Evolutionary conservation across 2,888 invertebrate species (phyloP).

Genomic region (Scaeva pyrastri): DNA sequence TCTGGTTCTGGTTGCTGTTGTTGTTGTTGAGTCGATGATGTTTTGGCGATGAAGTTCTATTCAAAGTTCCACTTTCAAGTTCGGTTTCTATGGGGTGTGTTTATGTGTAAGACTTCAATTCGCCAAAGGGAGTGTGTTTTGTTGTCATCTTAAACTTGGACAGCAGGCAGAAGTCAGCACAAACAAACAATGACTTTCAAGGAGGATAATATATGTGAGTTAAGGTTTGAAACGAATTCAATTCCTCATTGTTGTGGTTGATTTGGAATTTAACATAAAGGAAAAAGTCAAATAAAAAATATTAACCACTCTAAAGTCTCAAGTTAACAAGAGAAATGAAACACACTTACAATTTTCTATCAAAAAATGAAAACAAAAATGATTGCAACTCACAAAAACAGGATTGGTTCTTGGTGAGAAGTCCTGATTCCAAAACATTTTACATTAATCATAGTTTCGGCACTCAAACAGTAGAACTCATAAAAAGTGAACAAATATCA

Average conservation of each 20-base stretch:
- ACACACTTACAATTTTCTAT: conserved; percentile 9
- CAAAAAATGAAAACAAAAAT: too few relatives aligned
- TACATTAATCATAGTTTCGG: too few relatives aligned
- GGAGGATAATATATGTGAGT: too few relatives aligned
- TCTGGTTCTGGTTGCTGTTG: too few relatives aligned
- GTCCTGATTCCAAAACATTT: too few relatives aligned
- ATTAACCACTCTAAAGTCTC: conserved; percentile 29
- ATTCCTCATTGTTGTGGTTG: conserved; percentile 30
- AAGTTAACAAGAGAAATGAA: conserved; percentile 40
- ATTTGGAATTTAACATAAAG: conserved; percentile 52
- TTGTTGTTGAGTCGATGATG: background rate
- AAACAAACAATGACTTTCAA: conserved; percentile 63
- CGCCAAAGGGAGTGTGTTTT: conserved; percentile 9
- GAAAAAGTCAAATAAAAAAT: conserved; percentile 33
- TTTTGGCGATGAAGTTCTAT: conserved; percentile 38
- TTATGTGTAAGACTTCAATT: background rate
- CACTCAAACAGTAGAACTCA: too few relatives aligned
- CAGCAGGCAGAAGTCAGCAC: conserved; percentile 38
- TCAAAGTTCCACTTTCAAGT: conserved; percentile 34
- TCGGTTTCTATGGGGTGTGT: background rate
- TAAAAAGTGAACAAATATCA: too few relatives aligned
- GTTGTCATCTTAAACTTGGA: conserved; percentile 47
- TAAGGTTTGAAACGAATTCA: conserved; percentile 45
- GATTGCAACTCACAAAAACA: too few relatives aligned
- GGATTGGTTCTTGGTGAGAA: too few relatives aligned